Evolutionary conservation across 1,140 invertebrate species (phyloP).

Genomic region (Drosophila bocqueti): DNA sequence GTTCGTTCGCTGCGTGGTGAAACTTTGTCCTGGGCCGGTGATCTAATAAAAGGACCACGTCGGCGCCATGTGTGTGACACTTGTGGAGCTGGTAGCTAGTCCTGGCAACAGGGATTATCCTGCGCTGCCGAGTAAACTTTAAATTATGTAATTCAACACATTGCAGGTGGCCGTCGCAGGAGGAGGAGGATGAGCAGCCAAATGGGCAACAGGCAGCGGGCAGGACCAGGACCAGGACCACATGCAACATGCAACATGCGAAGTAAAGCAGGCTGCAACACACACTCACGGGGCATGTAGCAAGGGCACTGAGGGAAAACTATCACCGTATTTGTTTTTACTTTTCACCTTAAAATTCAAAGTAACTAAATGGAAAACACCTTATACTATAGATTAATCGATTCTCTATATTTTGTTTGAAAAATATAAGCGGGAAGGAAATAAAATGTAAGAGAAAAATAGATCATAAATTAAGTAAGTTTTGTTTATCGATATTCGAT

Average conservation of each 20-base stretch:
- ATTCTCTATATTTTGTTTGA: too few relatives aligned
- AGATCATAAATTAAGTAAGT: too few relatives aligned
- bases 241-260: constrained; percentile 34
- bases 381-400: too few relatives aligned
- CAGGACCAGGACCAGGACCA: constrained; percentile 12
- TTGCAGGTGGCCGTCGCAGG: constrained; percentile 31
- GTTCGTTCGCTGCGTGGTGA: constrained; percentile 44
- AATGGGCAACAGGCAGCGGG: constrained; percentile 48
- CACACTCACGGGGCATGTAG: constrained; percentile 25
- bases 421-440: too few relatives aligned
- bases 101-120: constrained; percentile 60
- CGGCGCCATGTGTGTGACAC: constrained; percentile 60
- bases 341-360: too few relatives aligned
- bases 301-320: constrained; percentile 8
- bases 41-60: constrained; percentile 66
- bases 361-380: too few relatives aligned
- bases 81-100: constrained; percentile 60
- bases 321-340: too few relatives aligned
- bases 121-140: constrained; percentile 61
- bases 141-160: constrained; percentile 83
- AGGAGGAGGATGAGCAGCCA: too few relatives aligned
- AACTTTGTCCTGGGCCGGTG: constrained; percentile 59
- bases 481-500: too few relatives aligned
- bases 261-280: constrained; percentile 17
- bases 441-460: too few relatives aligned